A percentile compares a stretch with the other conserved stretches of the same genome.
Evolutionary conservation across 2,888 invertebrate species (phyloP).

Genomic region (Perithous albicinctus): DNA sequence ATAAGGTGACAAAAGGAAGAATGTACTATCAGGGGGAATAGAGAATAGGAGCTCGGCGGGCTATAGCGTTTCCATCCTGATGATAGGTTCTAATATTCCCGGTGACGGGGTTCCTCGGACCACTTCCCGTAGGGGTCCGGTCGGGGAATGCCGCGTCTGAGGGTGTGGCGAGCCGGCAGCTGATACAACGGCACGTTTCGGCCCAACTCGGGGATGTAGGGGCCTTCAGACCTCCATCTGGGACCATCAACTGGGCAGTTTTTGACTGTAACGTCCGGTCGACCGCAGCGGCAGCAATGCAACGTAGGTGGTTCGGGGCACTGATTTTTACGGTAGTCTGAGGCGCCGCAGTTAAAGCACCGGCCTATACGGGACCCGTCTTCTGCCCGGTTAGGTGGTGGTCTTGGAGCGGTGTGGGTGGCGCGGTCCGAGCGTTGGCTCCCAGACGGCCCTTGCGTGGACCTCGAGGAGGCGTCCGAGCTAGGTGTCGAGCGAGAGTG

Average conservation of each 20-base stretch:
- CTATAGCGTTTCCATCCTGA: no score
- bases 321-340: not conserved
- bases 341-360: not conserved
- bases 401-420: no score
- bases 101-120: not conserved
- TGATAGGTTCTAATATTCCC: not conserved
- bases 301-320: not conserved
- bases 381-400: not conserved
- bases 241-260: not conserved
- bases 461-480: no score
- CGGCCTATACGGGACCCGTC: not conserved
- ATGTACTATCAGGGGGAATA: no score
- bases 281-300: not conserved
- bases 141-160: not conserved
- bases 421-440: no score
- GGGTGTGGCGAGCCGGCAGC: not conserved
- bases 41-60: no score
- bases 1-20: no score
- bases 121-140: not conserved
- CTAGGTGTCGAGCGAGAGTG: not conserved
- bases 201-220: not conserved
- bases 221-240: not conserved
- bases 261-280: not conserved
- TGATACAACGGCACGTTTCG: not conserved
- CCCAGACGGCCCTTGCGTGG: no score